phyloP scores from a whole-genome alignment of 1,140 invertebrate genomes.

The Drosophila albomicans region DNA sequence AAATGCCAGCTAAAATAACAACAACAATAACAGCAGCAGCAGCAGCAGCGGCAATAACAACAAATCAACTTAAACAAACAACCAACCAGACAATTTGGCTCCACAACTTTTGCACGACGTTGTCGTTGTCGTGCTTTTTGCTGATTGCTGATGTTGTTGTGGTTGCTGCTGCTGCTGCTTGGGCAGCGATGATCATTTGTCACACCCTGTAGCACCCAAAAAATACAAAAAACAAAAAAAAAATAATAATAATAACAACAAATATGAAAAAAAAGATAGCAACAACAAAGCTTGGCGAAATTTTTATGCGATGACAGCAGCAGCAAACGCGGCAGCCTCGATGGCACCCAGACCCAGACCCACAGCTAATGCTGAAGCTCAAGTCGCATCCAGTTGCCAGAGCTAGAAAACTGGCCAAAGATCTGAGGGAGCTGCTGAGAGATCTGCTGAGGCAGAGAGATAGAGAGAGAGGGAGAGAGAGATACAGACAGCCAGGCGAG shows the following conservation, averaged over 20 bases:
- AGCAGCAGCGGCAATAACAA: slow-evolving; percentile 53
- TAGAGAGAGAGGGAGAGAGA: background rate
- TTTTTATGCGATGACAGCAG: slow-evolving; percentile 82
- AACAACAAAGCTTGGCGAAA: slow-evolving; percentile 70
- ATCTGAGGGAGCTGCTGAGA: background rate
- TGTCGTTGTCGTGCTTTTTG: slow-evolving; percentile 39
- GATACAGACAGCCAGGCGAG: background rate
- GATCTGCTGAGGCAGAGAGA: background rate
- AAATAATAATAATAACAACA: slow-evolving; percentile 62
- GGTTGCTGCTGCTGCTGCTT: slow-evolving; percentile 33
- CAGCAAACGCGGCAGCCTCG: slow-evolving; percentile 43
- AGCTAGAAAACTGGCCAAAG: background rate
- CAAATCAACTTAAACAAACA: slow-evolving; percentile 77
- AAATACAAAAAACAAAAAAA: slow-evolving; percentile 17
- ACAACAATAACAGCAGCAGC: slow-evolving; percentile 15
- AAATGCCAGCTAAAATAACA: slow-evolving; percentile 38
- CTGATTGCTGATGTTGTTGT: slow-evolving; percentile 49
- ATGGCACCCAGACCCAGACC: slow-evolving; percentile 32
- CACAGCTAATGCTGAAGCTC: background rate
- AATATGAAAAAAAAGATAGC: slow-evolving; percentile 53
- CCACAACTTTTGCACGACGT: slow-evolving; percentile 71
- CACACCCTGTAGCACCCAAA: slow-evolving; percentile 77
- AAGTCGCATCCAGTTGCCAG: slow-evolving; percentile 1
- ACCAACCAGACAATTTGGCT: slow-evolving; percentile 80
- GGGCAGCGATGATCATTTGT: slow-evolving; percentile 70